phyloP scores from a whole-genome alignment of 1,140 invertebrate species.

The Meloidogyne floridensis region DNA sequence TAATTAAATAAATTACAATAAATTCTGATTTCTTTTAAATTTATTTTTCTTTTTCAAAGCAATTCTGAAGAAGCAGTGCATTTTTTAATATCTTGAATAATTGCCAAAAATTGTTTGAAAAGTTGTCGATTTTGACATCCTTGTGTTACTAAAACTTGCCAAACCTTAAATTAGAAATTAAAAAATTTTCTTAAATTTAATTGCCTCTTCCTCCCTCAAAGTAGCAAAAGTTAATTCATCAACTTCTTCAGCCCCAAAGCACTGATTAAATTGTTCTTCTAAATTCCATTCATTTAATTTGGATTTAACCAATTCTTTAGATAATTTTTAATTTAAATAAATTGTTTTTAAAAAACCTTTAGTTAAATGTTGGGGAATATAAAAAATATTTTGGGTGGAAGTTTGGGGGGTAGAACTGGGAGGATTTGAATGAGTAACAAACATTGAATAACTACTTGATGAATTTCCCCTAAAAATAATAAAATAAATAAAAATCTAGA shows the following conservation, averaged over 20 bases:
- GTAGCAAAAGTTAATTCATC: slow-evolving; percentile 26
- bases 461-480: neutral
- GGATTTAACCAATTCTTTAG: slow-evolving; percentile 13
- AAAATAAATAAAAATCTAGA: too few species aligned
- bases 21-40: too few species aligned
- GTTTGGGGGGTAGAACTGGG: neutral
- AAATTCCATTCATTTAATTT: slow-evolving; percentile 21
- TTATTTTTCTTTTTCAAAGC: slow-evolving; percentile 1
- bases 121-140: slow-evolving; percentile 14
- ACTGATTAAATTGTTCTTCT: slow-evolving; percentile 23
- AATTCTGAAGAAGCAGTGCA: slow-evolving; percentile 28
- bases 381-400: neutral
- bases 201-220: slow-evolving; percentile 24
- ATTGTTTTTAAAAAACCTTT: slow-evolving; percentile 16
- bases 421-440: slow-evolving; percentile 1
- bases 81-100: slow-evolving; percentile 25
- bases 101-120: slow-evolving; percentile 17
- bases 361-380: slow-evolving; percentile 10
- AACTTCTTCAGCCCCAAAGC: slow-evolving; percentile 31
- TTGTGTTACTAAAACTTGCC: slow-evolving; percentile 14
- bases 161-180: slow-evolving; percentile 14
- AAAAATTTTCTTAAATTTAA: neutral
- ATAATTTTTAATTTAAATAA: neutral
- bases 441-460: neutral
- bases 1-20: neutral